Evolutionary conservation across 2,888 invertebrate genomes (phyloP), one percentile per base, ranked within the genome.

Genomic region (Conistra vaccinii): DNA sequence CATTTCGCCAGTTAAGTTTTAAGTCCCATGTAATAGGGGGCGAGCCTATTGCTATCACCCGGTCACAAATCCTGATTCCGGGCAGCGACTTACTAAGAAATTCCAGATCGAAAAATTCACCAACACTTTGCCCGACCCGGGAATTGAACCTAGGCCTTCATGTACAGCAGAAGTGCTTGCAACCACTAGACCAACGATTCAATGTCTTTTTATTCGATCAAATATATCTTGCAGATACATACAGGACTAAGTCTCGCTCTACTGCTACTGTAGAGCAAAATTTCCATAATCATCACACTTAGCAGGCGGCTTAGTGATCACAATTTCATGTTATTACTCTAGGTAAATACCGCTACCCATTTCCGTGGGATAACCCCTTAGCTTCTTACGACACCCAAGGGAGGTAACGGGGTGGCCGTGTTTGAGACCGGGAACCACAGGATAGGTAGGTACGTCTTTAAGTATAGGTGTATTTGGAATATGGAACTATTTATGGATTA

Each of bases 291-390:
- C 66, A 72, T 65, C 66, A 63, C 72, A 82, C 69, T 82, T 76
- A 76, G 66, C 51, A 58, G 55, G 48, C 80, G 67, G 53, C 63
- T 80, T 73, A 74, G 81, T 75, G 81, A 84, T 81, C 85, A 81
- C 85, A 81, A 75, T 84, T 84, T 84, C 69, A 76, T 81, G 86
- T 69, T 76, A 76, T 76, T 78, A 70, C 67, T 81, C 17, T 42
- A 86, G 69, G 76, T 84, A 80, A 84, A 80, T 80, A 69, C 65
- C 71, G 76, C 69, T 80, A 84, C 67, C 81, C 67, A 76, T 86
- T 86, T 77, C 73, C 72, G 53, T 67, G 71, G 71, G 67, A 69
- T 84, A 75, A 86, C 78, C 78, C 85, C 75, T 77, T 81, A 85
- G 76, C 72, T 76, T 81, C 77, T 84, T 76, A 85, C 70, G 68